Evolutionary conservation across 1,140 invertebrate genomes (phyloP).

Genomic region (Tachypleus tridentatus): DNA sequence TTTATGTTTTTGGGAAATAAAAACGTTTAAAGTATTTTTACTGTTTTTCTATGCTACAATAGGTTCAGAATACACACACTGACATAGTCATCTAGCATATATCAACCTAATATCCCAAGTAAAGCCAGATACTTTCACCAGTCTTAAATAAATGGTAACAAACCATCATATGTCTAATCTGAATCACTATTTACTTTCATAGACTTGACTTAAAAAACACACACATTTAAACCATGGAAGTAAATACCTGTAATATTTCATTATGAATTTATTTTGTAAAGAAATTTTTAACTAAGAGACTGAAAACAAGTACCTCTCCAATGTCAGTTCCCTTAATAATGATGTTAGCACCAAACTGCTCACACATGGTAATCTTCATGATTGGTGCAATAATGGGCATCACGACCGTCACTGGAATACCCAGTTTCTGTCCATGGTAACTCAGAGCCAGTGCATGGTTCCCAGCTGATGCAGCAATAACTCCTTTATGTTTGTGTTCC

Average conservation of each 20-base stretch:
- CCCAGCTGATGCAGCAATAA: constrained; percentile 82
- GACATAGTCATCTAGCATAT: too few species aligned
- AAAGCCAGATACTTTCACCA: too few species aligned
- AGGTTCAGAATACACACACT: too few species aligned
- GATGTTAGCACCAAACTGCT: constrained; percentile 67
- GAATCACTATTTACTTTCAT: too few species aligned
- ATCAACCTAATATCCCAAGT: too few species aligned
- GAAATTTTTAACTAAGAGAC: background rate
- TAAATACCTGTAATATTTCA: background rate
- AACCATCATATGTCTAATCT: too few species aligned
- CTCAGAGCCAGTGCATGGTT: constrained; percentile 81
- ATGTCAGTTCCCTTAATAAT: constrained; percentile 72
- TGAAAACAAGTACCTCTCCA: constrained; percentile 44
- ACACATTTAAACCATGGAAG: too few species aligned
- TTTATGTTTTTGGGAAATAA: too few species aligned
- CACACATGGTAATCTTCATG: constrained; percentile 84
- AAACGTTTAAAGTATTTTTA: too few species aligned
- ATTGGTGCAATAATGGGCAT: constrained; percentile 85
- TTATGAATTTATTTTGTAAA: background rate
- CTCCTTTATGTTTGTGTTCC: constrained; percentile 57
- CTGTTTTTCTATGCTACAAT: too few species aligned
- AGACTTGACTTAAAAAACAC: too few species aligned
- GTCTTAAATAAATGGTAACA: too few species aligned
- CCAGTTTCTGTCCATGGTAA: constrained; percentile 69
- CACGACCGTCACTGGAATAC: constrained; percentile 77